Evolutionary conservation across 2,797 vertebrate genomes (phyloP), one percentile per base, ranked within the genome.

Genomic region (Falco novaeseelandiae): DNA sequence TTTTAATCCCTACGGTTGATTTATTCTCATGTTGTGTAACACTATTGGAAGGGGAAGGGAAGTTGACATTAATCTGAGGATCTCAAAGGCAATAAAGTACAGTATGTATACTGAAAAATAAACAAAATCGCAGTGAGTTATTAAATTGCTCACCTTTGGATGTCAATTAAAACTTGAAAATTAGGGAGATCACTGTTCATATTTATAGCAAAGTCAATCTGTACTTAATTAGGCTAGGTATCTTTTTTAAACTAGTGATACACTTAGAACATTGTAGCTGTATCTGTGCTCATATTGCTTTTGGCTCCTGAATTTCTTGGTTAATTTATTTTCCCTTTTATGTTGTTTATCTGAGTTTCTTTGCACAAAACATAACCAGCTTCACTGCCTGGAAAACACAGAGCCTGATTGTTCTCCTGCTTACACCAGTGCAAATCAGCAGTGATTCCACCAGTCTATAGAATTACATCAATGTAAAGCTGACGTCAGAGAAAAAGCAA

Each of bases 241-340:
- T 34, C 63, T 92, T 78, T 91, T 91, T 84, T 11, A 20, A 73
- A 63, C 36, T 25, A 77, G 48, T 6, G 3, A 61, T 87, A 87
- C 40, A 74, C 65, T 51, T 92, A n/a, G 32, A 89, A 89, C 83
- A 70, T 15, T 91, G 71, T 90, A 84, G 38, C 49, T 80, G 15
- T 87, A 80, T 83, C 55, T 93, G 42, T 38, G 13, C 66, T 96
- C 55, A 5, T 77, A 70, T 92, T 90, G 63, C 86, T 89, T 92
- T 93, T 92, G 90, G 57, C 78, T 92, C 67, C 87, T 81, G 72
- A 89, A 84, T 92, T 78, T 95, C 88, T 83, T 83, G 32, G 48
- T 79, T 89, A 82, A 80, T 81, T 94, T 93, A 51, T 87, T 93
- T 95, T 57, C 51, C 61, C n/a, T 91, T 91, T 93, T 87, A 92